A percentile compares a stretch with the other conserved stretches of the same genome.
Conservation (phyloP, 2,113 vertebrate genomes). For the Etheostoma cragini region DNA sequence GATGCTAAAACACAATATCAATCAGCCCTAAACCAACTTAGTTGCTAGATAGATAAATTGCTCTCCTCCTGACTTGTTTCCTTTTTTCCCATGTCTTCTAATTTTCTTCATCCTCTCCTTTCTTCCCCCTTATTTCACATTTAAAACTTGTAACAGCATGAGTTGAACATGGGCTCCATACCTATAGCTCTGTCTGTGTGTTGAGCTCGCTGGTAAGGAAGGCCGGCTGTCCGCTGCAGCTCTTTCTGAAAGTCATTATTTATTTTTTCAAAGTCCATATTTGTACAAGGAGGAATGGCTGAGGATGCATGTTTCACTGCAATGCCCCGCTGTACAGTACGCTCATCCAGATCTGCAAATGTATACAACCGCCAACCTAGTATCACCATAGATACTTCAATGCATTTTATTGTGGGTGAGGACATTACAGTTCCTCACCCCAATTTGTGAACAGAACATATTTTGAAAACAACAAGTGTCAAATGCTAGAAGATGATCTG, state of each 20-base stretch:
- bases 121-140: background rate
- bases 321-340: background rate
- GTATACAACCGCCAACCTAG: background rate
- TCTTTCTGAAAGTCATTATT: constrained; percentile 59
- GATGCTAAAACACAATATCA: too few relatives aligned
- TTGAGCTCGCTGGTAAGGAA: background rate
- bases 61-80: background rate
- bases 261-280: constrained; percentile 47
- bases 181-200: background rate
- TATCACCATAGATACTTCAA: too few relatives aligned
- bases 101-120: background rate
- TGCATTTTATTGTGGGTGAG: too few relatives aligned
- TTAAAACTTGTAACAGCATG: background rate
- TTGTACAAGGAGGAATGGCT: constrained; percentile 44
- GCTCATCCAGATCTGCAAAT: background rate
- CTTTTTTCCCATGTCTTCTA: background rate
- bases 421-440: background rate
- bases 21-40: background rate
- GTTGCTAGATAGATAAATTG: background rate
- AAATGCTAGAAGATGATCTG: background rate
- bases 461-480: background rate
- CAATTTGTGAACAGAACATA: background rate
- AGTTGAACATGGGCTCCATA: background rate
- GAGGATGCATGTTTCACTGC: constrained; percentile 5
- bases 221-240: background rate